Evolutionary conservation across 2,888 invertebrate species (phyloP).

Genomic region (Clepsis dumicolana): DNA sequence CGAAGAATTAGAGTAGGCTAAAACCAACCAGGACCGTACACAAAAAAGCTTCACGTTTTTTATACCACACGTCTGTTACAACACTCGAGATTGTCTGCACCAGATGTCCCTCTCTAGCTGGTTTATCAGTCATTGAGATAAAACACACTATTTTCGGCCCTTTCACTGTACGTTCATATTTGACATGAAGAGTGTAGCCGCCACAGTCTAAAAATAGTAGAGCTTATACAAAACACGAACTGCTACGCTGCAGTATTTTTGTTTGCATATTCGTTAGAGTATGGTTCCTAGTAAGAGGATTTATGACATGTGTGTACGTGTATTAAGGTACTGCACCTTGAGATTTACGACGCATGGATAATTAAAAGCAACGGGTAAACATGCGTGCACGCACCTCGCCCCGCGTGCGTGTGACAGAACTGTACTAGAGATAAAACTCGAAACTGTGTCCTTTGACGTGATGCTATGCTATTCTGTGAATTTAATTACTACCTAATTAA

Average conservation of each 20-base stretch:
- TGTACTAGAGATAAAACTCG: conserved; percentile 50
- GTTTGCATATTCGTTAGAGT: conserved; percentile 60
- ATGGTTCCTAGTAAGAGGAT: conserved; percentile 55
- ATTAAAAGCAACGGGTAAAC: conserved; percentile 63
- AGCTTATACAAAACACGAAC: conserved; percentile 43
- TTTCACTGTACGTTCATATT: conserved; percentile 58
- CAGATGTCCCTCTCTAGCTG: conserved; percentile 66
- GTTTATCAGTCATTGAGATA: conserved; percentile 70
- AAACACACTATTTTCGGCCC: conserved; percentile 63
- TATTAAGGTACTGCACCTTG: conserved; percentile 57
- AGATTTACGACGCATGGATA: conserved; percentile 60
- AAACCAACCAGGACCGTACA: neutral
- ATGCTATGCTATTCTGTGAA: conserved; percentile 4
- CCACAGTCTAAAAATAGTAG: conserved; percentile 43
- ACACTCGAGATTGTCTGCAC: conserved; percentile 67
- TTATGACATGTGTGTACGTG: conserved; percentile 57
- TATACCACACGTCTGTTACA: conserved; percentile 50
- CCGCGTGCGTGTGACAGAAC: conserved; percentile 55
- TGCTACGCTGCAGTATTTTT: conserved; percentile 53
- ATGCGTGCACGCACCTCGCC: conserved; percentile 55
- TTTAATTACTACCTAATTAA: neutral
- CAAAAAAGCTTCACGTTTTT: conserved; percentile 48
- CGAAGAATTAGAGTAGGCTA: neutral
- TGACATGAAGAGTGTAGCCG: conserved; percentile 58
- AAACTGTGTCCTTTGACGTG: conserved; percentile 59